Percentiles rank a stretch among this genome's conserved stretches.
Evolutionary conservation across 2,113 vertebrate genomes (phyloP).

Genomic region (Bos taurus): ARS-UCD2.0 NC_037357.1:25172501-25173000

Average conservation of each 20-base stretch:
- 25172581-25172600: not conserved
- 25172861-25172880: not conserved
- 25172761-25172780: not conserved
- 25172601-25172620: not conserved
- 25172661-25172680: not conserved
- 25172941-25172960: not conserved
- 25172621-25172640: not conserved
- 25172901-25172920: not conserved
- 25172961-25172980: not conserved
- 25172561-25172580: not conserved
- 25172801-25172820: not conserved
- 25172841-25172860: not conserved
- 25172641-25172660: not conserved
- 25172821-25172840: not conserved
- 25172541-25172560: not conserved
- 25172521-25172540: not conserved
- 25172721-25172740: not conserved
- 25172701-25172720: not conserved
- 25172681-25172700: not conserved
- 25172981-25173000: not conserved
- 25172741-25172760: not conserved
- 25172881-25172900: not conserved
- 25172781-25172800: not conserved
- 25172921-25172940: not conserved
- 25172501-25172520: not conserved